A percentile compares a stretch with the other conserved stretches of the same genome.
Conservation (phyloP, 2,797 vertebrate species). For the Ispidina picta region DNA sequence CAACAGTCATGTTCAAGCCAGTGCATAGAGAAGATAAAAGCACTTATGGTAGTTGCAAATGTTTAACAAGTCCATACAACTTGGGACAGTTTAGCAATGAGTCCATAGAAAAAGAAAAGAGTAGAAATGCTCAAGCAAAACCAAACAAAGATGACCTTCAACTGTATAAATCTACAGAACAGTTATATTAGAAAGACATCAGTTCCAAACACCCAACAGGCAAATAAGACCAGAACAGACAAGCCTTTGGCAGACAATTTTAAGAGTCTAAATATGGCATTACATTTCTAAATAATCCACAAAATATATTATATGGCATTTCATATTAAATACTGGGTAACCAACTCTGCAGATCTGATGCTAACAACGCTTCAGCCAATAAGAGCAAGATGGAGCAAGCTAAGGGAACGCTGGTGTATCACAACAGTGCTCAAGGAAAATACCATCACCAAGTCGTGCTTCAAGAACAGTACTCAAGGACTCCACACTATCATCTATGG, state of each 20-base stretch:
- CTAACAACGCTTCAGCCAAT: slow-evolving; percentile 70
- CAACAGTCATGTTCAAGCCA: slow-evolving; percentile 95
- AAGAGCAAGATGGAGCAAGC: slow-evolving; percentile 72
- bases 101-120: slow-evolving; percentile 73
- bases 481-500: slow-evolving; percentile 89
- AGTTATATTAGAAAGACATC: slow-evolving; percentile 74
- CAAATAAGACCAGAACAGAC: slow-evolving; percentile 74
- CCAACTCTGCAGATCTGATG: slow-evolving; percentile 70
- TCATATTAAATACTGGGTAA: slow-evolving; percentile 80
- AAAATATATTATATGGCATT: slow-evolving; percentile 80
- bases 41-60: slow-evolving; percentile 98
- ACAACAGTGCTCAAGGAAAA: slow-evolving; percentile 76
- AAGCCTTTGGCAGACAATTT: slow-evolving; percentile 81
- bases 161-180: slow-evolving; percentile 72
- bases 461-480: slow-evolving; percentile 44
- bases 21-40: slow-evolving; percentile 99
- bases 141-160: slow-evolving; percentile 60
- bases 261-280: slow-evolving; percentile 71
- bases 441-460: slow-evolving; percentile 67
- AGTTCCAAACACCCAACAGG: slow-evolving; percentile 71
- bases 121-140: slow-evolving; percentile 63
- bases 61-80: slow-evolving; percentile 88
- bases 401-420: slow-evolving; percentile 75
- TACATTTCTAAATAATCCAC: slow-evolving; percentile 76
- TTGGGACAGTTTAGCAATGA: slow-evolving; percentile 77